phyloP scores from a whole-genome alignment of 2,888 invertebrate genomes.

The Dryococelus australis region DNA sequence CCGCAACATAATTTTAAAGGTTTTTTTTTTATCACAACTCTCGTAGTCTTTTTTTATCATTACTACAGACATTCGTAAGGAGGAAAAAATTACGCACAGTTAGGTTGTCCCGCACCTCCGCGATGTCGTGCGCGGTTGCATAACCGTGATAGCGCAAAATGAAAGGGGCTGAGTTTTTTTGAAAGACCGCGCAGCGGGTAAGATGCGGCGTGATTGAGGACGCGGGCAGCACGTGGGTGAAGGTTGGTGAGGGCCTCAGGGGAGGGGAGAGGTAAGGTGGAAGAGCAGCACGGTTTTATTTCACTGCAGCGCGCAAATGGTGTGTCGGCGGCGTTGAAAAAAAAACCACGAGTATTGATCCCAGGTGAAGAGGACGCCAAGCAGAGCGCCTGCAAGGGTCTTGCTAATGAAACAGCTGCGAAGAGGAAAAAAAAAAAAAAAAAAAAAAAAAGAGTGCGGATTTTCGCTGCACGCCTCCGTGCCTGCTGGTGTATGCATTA shows the following conservation, averaged over 20 bases:
- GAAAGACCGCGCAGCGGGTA: not conserved
- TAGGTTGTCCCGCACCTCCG: not conserved
- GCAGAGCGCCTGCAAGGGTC: not conserved
- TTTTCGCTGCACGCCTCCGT: not conserved
- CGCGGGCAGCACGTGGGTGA: no score
- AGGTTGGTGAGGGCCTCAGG: not conserved
- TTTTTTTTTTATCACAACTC: not conserved
- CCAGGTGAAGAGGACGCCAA: not conserved
- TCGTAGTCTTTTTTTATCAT: not conserved
- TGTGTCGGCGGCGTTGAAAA: constrained; percentile 10
- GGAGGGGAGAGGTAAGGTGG: not conserved
- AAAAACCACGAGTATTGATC: constrained; percentile 10
- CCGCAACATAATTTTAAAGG: no score
- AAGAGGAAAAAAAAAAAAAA: not conserved
- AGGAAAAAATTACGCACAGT: not conserved
- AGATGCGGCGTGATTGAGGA: not conserved
- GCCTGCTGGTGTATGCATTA: not conserved
- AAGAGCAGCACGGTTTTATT: not conserved
- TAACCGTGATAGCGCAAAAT: not conserved
- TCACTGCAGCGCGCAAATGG: constrained; percentile 16
- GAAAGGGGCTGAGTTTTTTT: not conserved
- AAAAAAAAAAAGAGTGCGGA: not conserved
- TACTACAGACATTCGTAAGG: not conserved
- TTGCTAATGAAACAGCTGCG: not conserved
- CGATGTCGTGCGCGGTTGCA: not conserved